Base-by-base conservation (phyloP, 1,140 invertebrate species). In the Pachypsylla venusta region DNA sequence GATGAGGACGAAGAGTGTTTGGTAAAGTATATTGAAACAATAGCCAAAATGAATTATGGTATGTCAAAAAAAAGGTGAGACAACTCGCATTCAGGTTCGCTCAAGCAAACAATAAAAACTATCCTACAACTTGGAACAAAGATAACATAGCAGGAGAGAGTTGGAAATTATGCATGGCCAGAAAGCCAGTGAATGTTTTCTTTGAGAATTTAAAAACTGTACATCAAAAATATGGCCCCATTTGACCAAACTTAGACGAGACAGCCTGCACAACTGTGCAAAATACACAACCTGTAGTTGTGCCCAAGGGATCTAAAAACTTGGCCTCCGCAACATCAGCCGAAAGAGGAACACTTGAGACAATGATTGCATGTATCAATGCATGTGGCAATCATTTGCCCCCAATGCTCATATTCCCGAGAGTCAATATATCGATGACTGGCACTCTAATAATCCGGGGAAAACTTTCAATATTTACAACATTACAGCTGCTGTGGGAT, bases 391-490 rank as follows among this genome's bases (percentile, higher is more conserved):
- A 69, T 53, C 53, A 35, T 24, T 60, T 76, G 14, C 72, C 71
- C 28, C 73, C 72, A 10, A 64, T 71, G 27, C 65, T 76, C 24
- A 65, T 75, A 53, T 75, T 74, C 63, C 71, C 72, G 0, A 28
- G 69, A 28, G 62, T 62, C 0, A 69, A 13, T 64, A 66, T 20
- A 67, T 66, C 54, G 69, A 74, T 65, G 66, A 48, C 35, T 78
- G 74, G 73, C 67, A 76, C 68, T 53, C 64, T 62, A 70, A 48
- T 57, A 65, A 77, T 61, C 68, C 71, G 27, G 71, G 73, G 14
- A 74, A 71, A 65, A 65, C 70, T 7, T 73, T 78, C 65, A 68
- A 69, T 35, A 35, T 35, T 35, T 35, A 35, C 30, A 35, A 16
- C 16, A 35, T 35, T 35, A 16, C 30, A 35, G 16, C 10, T 35